Conservation (phyloP, 2,113 vertebrate genomes). For the Acanthisitta chloris region DNA sequence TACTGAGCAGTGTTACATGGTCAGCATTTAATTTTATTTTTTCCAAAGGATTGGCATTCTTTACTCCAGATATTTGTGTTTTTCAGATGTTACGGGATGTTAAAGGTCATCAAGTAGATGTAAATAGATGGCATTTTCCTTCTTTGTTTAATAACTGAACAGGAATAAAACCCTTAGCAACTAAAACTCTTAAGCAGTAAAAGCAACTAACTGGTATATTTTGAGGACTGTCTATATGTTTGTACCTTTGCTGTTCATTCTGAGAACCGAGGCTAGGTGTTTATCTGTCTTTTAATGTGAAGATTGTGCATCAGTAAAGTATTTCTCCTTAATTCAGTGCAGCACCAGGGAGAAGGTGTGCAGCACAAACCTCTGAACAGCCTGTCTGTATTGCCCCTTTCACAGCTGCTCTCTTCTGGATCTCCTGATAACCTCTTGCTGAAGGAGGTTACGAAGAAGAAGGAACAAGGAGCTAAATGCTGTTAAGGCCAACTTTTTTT, state of each 20-base stretch:
- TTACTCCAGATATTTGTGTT: background rate
- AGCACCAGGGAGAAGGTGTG: background rate
- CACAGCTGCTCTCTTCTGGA: background rate
- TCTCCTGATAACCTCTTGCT: background rate
- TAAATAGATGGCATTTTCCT: background rate
- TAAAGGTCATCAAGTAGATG: background rate
- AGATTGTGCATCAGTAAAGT: background rate
- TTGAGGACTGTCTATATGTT: rapidly evolving
- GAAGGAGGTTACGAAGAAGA: background rate
- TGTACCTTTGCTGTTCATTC: background rate
- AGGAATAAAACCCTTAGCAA: background rate
- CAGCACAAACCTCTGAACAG: background rate
- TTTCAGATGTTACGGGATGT: background rate
- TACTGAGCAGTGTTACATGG: background rate
- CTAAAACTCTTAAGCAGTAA: too few species aligned
- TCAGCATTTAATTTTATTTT: too few species aligned
- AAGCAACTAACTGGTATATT: background rate
- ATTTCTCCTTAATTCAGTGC: background rate
- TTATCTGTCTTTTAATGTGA: background rate
- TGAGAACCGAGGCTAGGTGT: background rate
- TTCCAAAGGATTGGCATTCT: background rate
- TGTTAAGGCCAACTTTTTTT: background rate
- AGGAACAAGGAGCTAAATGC: background rate
- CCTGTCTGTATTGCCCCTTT: background rate
- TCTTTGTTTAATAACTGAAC: background rate